Conservation (phyloP, 2,888 invertebrate genomes). For the Pocota personata region DNA sequence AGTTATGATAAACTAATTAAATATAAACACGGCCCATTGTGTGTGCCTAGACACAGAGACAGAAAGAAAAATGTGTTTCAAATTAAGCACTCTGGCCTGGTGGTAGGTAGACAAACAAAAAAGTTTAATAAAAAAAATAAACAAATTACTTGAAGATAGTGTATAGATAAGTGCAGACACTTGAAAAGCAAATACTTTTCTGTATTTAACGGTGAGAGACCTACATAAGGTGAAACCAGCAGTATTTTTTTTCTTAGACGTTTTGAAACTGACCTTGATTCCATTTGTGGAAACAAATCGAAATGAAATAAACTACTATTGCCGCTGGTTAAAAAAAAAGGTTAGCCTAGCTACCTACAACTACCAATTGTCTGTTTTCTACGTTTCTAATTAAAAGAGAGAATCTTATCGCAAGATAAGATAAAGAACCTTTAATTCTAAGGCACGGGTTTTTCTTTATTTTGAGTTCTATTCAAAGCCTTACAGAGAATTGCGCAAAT, state of each 20-base stretch:
- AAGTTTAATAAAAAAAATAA: constrained; percentile 47
- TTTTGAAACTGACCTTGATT: constrained; percentile 69
- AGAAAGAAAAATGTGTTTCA: constrained; percentile 20
- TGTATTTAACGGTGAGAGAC: constrained; percentile 51
- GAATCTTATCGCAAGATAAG: constrained; percentile 42
- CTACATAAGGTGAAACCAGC: constrained; percentile 64
- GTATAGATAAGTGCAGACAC: constrained; percentile 41
- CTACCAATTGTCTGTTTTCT: background rate
- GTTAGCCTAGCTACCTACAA: background rate
- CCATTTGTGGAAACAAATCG: constrained; percentile 47
- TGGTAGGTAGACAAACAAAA: constrained; percentile 39
- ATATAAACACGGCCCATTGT: constrained; percentile 63
- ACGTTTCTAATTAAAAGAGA: constrained; percentile 28
- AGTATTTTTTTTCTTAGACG: constrained; percentile 2
- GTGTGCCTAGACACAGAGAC: constrained; percentile 52
- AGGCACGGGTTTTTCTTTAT: background rate
- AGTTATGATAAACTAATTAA: constrained; percentile 70
- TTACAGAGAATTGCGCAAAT: constrained; percentile 22
- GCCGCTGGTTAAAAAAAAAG: background rate
- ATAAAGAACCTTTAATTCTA: constrained; percentile 16
- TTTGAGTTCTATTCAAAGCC: constrained; percentile 6
- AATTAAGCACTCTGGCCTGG: constrained; percentile 37
- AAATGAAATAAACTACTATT: constrained; percentile 28
- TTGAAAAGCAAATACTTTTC: constrained; percentile 44
- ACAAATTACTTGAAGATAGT: constrained; percentile 42